Evolutionary conservation across 2,888 invertebrate genomes (phyloP), one percentile per base, ranked within the genome.

Genomic region (Drosophila merina): DNA sequence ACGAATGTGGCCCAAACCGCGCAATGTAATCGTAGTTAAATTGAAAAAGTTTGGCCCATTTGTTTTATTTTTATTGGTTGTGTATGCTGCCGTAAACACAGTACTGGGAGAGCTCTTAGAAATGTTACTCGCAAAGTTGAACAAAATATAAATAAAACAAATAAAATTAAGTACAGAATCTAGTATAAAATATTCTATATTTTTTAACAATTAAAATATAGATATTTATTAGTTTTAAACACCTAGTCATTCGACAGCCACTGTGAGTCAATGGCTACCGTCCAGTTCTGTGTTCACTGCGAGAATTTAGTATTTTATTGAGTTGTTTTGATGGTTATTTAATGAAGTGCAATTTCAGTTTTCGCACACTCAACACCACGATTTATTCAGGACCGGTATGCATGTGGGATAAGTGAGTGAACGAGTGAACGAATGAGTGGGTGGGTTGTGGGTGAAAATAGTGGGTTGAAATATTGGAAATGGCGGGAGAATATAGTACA

Each of bases 251-350:
- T 4, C 4, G 25, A 0, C 20, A 4, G 8, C 4, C 3, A 9
- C 42, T 42, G n/a, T 30, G 47, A 44, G 42, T 30, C 55, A 36
- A 40, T 55, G 44, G 73, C 72, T 75, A 55, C 78, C 62, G 74
- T 77, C 82, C 72, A 20, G 76, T 68, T 69, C 57, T 58, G 59
- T 36, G 52, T 40, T 64, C 73, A 45, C 45, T 49, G 54, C 57
- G 63, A 54, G 68, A 83, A 83, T 83, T 76, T 73, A 84, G 84
- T 74, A 76, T 85, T 86, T 88, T 80, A 88, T 85, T 88, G 87
- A 88, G 86, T 86, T 88, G 81, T 78, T 80, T 75, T 76, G 84
- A 85, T 88, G 88, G 75, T 71, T 78, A 75, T 85, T 83, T 88
- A 85, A 85, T 85, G 84, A 88, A 85, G 78, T 88, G 88, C 76